These are phyloP conservation scores for Ahaetulla prasina DNA, from an alignment of 2,113 vertebrate genomes.

Conservation along the genomic window DNA sequence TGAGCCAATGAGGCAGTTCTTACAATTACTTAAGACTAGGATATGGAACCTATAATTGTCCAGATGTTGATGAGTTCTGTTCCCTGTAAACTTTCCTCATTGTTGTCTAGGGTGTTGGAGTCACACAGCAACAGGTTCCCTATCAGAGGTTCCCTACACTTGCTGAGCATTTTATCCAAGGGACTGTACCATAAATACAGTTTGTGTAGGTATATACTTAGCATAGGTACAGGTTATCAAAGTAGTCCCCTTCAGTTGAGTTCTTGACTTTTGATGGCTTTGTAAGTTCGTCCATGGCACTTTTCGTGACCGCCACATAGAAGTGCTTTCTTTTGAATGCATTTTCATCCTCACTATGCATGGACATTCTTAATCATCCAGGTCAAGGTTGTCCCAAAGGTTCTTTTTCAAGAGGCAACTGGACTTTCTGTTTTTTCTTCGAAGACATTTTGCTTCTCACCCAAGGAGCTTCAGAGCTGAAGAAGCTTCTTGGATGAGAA, in stretches of 20 bases:
- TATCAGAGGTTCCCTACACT: neutral
- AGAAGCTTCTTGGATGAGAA: too few species aligned
- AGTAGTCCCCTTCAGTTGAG: neutral
- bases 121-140: neutral
- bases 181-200: neutral
- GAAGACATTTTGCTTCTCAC: too few species aligned
- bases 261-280: neutral
- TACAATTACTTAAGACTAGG: neutral
- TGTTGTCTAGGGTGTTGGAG: neutral
- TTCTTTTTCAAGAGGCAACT: too few species aligned
- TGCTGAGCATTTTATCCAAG: neutral
- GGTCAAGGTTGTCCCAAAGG: too few species aligned
- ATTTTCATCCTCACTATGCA: too few species aligned
- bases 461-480: too few species aligned
- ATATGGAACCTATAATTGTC: neutral
- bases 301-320: neutral
- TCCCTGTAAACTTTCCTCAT: neutral
- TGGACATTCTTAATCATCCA: too few species aligned
- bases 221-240: neutral
- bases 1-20: neutral
- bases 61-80: neutral
- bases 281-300: neutral
- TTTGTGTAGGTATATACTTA: neutral
- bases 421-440: too few species aligned
- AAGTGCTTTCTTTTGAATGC: neutral